Evolutionary conservation across 2,113 vertebrate species (phyloP).

Genomic region (Crotalus helleri): DNA sequence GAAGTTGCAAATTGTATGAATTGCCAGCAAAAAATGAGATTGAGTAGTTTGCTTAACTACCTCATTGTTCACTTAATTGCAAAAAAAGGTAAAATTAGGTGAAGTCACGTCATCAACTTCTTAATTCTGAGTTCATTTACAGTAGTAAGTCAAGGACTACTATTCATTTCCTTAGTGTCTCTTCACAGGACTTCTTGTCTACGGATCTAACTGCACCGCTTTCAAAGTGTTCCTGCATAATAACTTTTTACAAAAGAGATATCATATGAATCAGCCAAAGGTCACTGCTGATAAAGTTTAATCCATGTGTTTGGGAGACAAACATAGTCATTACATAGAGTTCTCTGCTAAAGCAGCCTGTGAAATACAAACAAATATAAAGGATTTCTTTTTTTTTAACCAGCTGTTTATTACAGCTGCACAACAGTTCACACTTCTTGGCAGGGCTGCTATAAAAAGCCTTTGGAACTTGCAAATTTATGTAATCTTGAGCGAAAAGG

Average conservation of each 20-base stretch:
- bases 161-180: neutral
- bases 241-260: neutral
- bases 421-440: neutral
- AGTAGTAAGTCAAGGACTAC: neutral
- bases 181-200: neutral
- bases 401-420: neutral
- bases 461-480: neutral
- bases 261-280: neutral
- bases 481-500: neutral
- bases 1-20: neutral
- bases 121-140: neutral
- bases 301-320: neutral
- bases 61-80: neutral
- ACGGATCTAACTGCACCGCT: neutral
- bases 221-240: neutral
- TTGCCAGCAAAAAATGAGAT: neutral
- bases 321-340: neutral
- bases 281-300: neutral
- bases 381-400: neutral
- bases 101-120: fast-evolving
- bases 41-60: neutral
- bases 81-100: neutral
- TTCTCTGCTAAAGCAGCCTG: neutral
- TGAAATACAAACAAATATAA: neutral
- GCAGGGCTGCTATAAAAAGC: neutral